Conservation (phyloP, 1,140 invertebrate genomes). For the Zaprionus nigranus region DNA sequence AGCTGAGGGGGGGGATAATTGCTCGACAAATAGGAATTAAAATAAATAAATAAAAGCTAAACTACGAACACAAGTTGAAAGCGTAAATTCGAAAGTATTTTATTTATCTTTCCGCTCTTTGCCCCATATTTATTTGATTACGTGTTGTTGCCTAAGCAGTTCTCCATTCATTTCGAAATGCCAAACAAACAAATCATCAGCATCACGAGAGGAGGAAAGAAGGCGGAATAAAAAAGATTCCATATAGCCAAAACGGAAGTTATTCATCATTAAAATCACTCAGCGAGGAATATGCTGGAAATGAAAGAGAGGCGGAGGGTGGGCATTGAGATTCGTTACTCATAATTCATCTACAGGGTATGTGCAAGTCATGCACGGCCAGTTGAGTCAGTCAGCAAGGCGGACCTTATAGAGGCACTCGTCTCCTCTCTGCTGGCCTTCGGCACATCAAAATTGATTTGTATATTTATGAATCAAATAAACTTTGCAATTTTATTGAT, state of each 20-base stretch:
- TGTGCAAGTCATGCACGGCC: conserved; percentile 9
- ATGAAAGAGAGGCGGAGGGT: background rate
- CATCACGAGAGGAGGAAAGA: background rate
- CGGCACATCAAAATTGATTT: conserved; percentile 70
- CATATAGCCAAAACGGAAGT: conserved; percentile 50
- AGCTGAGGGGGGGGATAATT: background rate
- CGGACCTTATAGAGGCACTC: conserved; percentile 36
- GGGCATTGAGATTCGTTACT: background rate
- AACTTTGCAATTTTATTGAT: conserved; percentile 77
- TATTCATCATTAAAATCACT: conserved; percentile 69
- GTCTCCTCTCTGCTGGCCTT: background rate
- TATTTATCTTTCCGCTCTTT: conserved; percentile 55
- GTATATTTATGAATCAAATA: conserved; percentile 77
- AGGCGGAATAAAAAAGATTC: conserved; percentile 13
- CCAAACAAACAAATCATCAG: conserved; percentile 50
- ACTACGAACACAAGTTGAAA: conserved; percentile 15
- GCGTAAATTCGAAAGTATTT: conserved; percentile 23
- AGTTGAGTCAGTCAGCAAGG: background rate
- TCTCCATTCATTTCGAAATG: conserved; percentile 26
- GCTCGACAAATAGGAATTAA: conserved; percentile 24
- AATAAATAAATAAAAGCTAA: conserved; percentile 38
- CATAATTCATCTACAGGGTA: conserved; percentile 7
- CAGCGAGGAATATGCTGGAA: conserved; percentile 9
- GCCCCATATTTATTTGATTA: conserved; percentile 30
- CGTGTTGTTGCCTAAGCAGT: conserved; percentile 28